Evolutionary conservation across 2,888 invertebrate genomes (phyloP), one percentile per base, ranked within the genome.

Genomic region (Bellardia pandia): DNA sequence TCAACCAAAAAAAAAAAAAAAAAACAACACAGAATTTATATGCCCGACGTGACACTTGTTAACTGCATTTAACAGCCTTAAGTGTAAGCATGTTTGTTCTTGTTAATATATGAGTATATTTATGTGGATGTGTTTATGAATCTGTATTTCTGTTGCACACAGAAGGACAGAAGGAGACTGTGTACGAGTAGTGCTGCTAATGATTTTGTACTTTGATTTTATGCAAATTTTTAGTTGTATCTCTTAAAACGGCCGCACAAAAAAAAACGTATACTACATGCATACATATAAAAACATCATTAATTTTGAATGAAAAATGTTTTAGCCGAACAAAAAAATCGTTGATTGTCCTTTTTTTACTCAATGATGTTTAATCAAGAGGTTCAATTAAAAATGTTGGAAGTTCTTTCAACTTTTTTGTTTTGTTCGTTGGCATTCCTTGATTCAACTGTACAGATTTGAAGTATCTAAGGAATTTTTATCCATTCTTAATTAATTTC

Each of bases 21-120:
- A 53, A 37, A 80, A 56, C 8, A 48, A n/a, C 37, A 37, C 37
- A 30, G 90, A 91, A 92, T 91, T 91, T 92, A 91, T 92, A 91
- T 90, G 89, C 89, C 87, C 89, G 90, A 92, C 92, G 92, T 91
- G 92, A 92, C 92, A 92, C 91, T 92, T 92, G 92, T 91, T 91
- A 91, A 90, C 91, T 88, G 72, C 88, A 86, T 88, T 88, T 88
- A 87, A 87, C 85, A 62, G 87, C 78, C 85, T 85, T 81, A 85
- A 87, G 85, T 85, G 85, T 78, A 87, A 74, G 86, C 86, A 86
- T 86, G 86, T 78, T 86, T 86, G 82, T 86, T 82, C 77, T 74
- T 86, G 85, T 80, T 80, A 30, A 42, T 60, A 62, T 45, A 9
- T 13, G 37, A 13, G 23, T 51, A n/a, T 75, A 40, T 37, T 33